phyloP scores from a whole-genome alignment of 2,797 vertebrate genomes.

The Takifugu rubripes region DNA sequence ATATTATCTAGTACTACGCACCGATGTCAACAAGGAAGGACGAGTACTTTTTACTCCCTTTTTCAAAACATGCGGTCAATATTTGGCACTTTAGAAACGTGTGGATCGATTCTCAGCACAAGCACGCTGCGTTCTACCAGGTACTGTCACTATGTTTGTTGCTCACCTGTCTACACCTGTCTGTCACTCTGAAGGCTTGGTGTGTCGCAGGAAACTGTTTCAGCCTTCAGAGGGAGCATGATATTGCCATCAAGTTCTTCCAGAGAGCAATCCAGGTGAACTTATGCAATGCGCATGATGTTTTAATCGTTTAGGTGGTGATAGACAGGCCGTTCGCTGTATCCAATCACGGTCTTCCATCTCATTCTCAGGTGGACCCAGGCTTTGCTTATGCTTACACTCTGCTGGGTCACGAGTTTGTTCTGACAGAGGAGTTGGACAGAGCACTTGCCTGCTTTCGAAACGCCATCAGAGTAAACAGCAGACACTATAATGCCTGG shows the following conservation, averaged over 20 bases:
- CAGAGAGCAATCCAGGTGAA: slow-evolving; percentile 96
- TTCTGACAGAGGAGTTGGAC: slow-evolving; percentile 94
- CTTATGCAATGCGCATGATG: slow-evolving; percentile 37
- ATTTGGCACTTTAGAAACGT: background rate
- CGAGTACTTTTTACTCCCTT: background rate
- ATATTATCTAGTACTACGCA: too few relatives aligned
- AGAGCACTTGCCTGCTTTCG: slow-evolving; percentile 94
- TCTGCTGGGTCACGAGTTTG: slow-evolving; percentile 93
- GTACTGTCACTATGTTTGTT: background rate
- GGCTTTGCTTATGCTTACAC: slow-evolving; percentile 97
- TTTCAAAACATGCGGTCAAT: background rate
- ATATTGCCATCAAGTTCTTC: slow-evolving; percentile 99
- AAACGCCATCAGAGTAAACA: slow-evolving; percentile 94
- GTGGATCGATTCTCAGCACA: background rate
- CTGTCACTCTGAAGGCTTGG: slow-evolving; percentile 80
- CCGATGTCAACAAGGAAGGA: too few relatives aligned
- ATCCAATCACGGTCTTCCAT: background rate
- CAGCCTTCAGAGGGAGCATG: slow-evolving; percentile 95
- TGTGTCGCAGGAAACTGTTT: slow-evolving; percentile 98
- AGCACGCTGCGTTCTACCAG: background rate
- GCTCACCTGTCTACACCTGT: background rate
- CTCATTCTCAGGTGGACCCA: slow-evolving; percentile 87
- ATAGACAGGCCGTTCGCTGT: background rate
- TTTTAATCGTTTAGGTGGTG: background rate
- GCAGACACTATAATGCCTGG: slow-evolving; percentile 97